Evolutionary conservation across 2,888 invertebrate genomes (phyloP), one percentile per base, ranked within the genome.

Genomic region (Cantharis nigra): DNA sequence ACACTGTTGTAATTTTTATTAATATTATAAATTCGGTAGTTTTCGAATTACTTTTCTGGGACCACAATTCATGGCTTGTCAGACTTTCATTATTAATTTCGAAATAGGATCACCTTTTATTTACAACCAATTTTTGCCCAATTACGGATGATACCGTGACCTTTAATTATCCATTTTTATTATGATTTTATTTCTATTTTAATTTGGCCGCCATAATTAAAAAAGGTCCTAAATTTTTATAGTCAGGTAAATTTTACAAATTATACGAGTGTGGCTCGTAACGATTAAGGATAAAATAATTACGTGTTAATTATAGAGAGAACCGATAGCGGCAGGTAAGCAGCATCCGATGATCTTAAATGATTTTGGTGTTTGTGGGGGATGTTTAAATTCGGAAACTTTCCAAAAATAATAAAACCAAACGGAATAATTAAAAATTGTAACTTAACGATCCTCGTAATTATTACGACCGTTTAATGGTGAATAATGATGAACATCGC

Each of bases 231-330:
- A 75, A 49, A 49, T 71, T 76, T 77, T 72, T 77, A 74, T 74
- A 77, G 76, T 74, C 76, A 79, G 79, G 79, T 79, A 79, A 77
- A 76, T 70, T 71, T 79, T 71, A 71, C 69, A 72, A 79, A 79
- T 79, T 71, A 75, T 79, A 79, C 75, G 63, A 75, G 78, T 75
- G 75, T 75, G 70, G 73, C 72, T 75, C 30, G 70, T 72, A 73
- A 76, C 76, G 72, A 78, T 78, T 78, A 78, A 69, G 78, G 75
- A 75, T 73, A 73, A 76, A 76, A 78, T 78, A 78, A 78, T 76
- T 78, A 76, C 73, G 73, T 78, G 78, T 76, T 78, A 80, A 80
- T 80, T 80, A 80, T 77, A 78, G 76, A 49, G 74, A 69, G 67
- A 74, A 75, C 73, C 73, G 70, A 67, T 76, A 78, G 72, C 69